A percentile compares a stretch with the other conserved stretches of the same genome.
phyloP scores from a whole-genome alignment of 37 sponge, comb jelly and placozoan species.

The Geodia barretti region DNA sequence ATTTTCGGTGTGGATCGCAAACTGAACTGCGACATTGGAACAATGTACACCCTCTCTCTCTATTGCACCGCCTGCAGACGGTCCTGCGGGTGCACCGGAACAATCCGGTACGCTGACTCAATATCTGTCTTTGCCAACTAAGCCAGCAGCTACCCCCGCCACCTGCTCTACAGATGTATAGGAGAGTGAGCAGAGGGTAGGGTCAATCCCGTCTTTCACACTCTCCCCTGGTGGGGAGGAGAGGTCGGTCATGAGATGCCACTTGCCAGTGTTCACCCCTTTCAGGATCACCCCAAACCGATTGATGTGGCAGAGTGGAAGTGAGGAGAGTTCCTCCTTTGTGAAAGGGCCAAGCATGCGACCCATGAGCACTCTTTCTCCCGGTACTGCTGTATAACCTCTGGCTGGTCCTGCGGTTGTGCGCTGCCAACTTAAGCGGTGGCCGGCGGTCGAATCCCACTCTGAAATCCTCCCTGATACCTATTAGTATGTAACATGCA shows the following conservation, averaged over 20 bases:
- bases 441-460: no score
- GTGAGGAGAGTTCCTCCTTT: no score
- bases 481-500: no score
- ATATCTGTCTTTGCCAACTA: neutral
- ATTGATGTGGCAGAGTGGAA: no score
- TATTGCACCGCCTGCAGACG: neutral
- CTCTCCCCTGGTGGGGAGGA: neutral
- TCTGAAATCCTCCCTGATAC: no score
- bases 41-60: neutral
- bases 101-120: neutral
- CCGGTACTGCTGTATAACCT: no score
- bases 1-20: neutral
- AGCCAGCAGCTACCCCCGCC: neutral
- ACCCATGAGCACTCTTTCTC: no score
- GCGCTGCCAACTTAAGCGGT: no score
- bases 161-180: neutral
- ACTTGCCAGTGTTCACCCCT: no score
- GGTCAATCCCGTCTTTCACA: conserved; percentile 9
- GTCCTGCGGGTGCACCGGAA: neutral
- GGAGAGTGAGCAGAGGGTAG: neutral
- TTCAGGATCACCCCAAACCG: no score
- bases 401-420: no score
- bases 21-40: neutral
- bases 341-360: no score
- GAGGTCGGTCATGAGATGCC: neutral